Conservation (phyloP, 2,797 vertebrate species). For the Pipistrellus kuhlii region DNA sequence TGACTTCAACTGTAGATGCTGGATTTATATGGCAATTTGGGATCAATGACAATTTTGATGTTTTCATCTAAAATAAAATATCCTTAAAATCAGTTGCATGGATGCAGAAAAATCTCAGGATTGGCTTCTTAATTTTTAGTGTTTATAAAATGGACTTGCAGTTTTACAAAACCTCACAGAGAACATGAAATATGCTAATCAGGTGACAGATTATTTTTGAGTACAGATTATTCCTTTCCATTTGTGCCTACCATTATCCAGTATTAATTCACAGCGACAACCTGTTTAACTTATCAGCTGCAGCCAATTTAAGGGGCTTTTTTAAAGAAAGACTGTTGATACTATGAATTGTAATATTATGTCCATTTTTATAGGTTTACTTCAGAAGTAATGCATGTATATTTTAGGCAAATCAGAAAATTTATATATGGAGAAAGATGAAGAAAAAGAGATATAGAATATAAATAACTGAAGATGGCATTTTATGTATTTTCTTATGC, state of each 20-base stretch:
- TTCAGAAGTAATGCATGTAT: background rate
- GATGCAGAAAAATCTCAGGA: constrained; percentile 33
- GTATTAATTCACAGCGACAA: background rate
- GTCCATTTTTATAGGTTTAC: constrained; percentile 20
- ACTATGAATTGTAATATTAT: background rate
- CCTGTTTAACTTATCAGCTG: background rate
- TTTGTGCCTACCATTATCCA: background rate
- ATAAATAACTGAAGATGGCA: background rate
- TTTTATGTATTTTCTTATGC: background rate
- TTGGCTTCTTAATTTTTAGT: constrained; percentile 56
- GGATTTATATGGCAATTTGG: background rate
- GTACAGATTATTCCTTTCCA: background rate
- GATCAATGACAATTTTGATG: constrained; percentile 64
- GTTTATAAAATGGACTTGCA: constrained; percentile 26
- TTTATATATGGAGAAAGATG: background rate
- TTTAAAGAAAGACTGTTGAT: background rate
- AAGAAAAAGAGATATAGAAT: background rate
- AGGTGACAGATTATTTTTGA: background rate
- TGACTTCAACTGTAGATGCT: constrained; percentile 60
- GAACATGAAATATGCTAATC: background rate
- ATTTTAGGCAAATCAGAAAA: constrained; percentile 37
- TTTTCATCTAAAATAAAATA: constrained; percentile 74
- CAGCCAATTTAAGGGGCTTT: background rate
- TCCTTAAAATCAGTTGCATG: constrained; percentile 29
- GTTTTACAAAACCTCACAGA: background rate